Evolutionary conservation across 1,140 invertebrate genomes (phyloP).

Genomic region (Scaptomyza hsui): DNA sequence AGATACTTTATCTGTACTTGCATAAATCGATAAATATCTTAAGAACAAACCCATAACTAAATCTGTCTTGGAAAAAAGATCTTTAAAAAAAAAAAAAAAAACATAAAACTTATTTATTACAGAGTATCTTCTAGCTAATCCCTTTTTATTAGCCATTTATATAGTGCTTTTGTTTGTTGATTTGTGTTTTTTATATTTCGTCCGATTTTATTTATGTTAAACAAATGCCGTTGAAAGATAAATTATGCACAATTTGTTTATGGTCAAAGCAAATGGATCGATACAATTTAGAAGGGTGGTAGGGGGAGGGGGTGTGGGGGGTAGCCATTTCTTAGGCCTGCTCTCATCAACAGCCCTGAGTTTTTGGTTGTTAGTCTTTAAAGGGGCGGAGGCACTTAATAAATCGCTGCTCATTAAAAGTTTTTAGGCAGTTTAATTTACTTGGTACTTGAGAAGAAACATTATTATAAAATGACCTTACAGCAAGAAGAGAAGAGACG

Average conservation of each 20-base stretch:
- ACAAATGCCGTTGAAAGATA: constrained; percentile 63
- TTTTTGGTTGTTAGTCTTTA: not conserved
- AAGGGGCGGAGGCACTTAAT: constrained; percentile 46
- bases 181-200: not conserved
- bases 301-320: not conserved
- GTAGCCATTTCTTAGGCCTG: constrained; percentile 5
- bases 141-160: not conserved
- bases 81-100: no score
- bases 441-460: constrained; percentile 20
- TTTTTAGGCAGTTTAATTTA: constrained; percentile 69
- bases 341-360: not conserved
- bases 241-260: constrained; percentile 73
- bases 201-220: constrained; percentile 32
- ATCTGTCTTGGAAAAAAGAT: no score
- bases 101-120: no score
- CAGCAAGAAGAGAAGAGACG: no score
- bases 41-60: no score
- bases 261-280: constrained; percentile 58
- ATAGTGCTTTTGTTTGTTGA: not conserved
- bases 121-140: not conserved
- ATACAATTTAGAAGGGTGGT: constrained; percentile 32
- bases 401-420: constrained; percentile 71
- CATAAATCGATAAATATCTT: no score
- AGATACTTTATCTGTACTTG: no score
- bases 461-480: constrained; percentile 50